These are phyloP conservation scores for Sebastiscus tertius DNA, from an alignment of 2,797 vertebrate species.

Conservation along the genomic window DNA sequence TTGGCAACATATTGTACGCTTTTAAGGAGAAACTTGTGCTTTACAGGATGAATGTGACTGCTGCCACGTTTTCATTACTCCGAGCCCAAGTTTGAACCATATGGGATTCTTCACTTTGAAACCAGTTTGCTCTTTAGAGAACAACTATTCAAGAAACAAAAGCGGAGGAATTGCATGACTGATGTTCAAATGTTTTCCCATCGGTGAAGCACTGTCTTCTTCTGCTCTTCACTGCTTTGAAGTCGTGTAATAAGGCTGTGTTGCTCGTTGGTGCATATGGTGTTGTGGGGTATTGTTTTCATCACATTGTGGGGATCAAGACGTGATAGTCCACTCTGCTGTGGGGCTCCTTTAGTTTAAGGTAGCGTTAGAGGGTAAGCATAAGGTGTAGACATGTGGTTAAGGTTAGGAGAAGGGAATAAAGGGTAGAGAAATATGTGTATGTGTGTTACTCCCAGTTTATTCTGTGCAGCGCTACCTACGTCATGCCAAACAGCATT, in stretches of 20 bases:
- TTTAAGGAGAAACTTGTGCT: slow-evolving; percentile 28
- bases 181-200: slow-evolving; percentile 51
- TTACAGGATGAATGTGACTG: slow-evolving; percentile 27
- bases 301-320: neutral
- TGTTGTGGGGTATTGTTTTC: slow-evolving; percentile 1
- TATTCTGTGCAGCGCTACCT: slow-evolving; percentile 1
- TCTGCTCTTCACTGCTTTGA: slow-evolving; percentile 38
- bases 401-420: neutral
- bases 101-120: slow-evolving; percentile 46
- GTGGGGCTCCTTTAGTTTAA: neutral
- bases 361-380: neutral
- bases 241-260: slow-evolving; percentile 37
- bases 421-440: neutral
- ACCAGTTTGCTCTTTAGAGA: slow-evolving; percentile 35
- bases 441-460: neutral
- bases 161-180: slow-evolving; percentile 28
- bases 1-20: slow-evolving; percentile 30
- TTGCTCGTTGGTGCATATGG: neutral
- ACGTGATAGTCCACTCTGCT: neutral
- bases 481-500: slow-evolving; percentile 30
- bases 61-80: slow-evolving; percentile 17
- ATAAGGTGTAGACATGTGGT: neutral
- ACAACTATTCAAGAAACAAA: slow-evolving; percentile 48
- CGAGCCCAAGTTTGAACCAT: slow-evolving; percentile 24
- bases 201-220: slow-evolving; percentile 19